Evolutionary conservation across 2,113 vertebrate species (phyloP).

Genomic region (Aphyosemion australe): DNA sequence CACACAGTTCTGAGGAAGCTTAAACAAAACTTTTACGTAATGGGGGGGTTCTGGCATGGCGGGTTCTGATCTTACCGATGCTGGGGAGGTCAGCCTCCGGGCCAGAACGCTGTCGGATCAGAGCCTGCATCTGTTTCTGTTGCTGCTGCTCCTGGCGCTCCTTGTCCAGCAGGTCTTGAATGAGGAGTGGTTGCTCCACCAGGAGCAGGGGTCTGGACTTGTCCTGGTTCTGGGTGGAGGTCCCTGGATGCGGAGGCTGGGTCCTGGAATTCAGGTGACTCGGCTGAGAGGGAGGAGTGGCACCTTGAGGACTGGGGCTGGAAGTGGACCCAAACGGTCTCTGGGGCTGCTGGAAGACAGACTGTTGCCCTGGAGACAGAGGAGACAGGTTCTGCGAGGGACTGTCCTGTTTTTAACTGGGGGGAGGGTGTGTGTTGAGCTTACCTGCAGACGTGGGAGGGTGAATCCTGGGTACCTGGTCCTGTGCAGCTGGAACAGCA

Average conservation of each 20-base stretch:
- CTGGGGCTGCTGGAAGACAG: slow-evolving; percentile 53
- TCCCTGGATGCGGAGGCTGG: slow-evolving; percentile 33
- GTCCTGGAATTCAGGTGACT: slow-evolving; percentile 74
- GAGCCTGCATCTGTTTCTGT: slow-evolving; percentile 96
- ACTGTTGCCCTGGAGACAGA: slow-evolving; percentile 33
- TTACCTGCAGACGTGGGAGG: slow-evolving; percentile 53
- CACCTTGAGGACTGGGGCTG: slow-evolving; percentile 53
- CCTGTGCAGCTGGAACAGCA: slow-evolving; percentile 12
- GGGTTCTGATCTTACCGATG: slow-evolving; percentile 79
- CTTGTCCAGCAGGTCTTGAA: slow-evolving; percentile 97
- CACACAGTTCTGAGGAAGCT: too few species aligned
- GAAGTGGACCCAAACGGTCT: slow-evolving; percentile 58
- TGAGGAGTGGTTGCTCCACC: slow-evolving; percentile 93
- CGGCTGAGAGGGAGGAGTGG: slow-evolving; percentile 55
- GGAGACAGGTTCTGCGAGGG: background rate
- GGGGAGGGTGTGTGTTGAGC: background rate
- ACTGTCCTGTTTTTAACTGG: background rate
- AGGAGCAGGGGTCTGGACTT: slow-evolving; percentile 84
- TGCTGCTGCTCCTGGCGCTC: slow-evolving; percentile 97
- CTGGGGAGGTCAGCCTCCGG: slow-evolving; percentile 85
- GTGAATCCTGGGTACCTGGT: slow-evolving; percentile 15
- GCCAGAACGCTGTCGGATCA: slow-evolving; percentile 88
- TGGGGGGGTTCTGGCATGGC: too few species aligned
- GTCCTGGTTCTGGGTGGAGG: slow-evolving; percentile 49
- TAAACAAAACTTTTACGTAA: too few species aligned